These are phyloP conservation scores for Drosophila lini DNA, from an alignment of 1,140 invertebrate species.

Conservation along the genomic window DNA sequence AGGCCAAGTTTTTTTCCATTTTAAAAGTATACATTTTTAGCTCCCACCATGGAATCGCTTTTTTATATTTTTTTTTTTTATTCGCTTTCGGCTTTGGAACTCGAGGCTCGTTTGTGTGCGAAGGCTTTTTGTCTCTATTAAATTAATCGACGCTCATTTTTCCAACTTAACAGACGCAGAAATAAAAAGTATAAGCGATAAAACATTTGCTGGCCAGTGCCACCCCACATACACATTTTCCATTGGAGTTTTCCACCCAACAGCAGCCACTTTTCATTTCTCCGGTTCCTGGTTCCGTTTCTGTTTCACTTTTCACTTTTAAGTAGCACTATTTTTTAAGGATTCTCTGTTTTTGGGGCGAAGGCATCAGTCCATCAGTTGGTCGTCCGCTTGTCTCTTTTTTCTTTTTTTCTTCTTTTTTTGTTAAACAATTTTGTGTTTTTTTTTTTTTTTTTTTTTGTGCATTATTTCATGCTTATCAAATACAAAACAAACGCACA, in stretches of 20 bases:
- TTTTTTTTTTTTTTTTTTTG: constrained; percentile 56
- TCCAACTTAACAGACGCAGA: constrained; percentile 81
- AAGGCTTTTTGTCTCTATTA: constrained; percentile 84
- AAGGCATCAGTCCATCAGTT: constrained; percentile 19
- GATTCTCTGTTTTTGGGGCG: constrained; percentile 72
- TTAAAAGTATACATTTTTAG: constrained; percentile 1
- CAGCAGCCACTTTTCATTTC: constrained; percentile 55
- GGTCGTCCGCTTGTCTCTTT: constrained; percentile 1
- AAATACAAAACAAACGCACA: constrained; percentile 79
- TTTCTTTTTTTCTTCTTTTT: constrained; percentile 7
- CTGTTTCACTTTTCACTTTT: constrained; percentile 66
- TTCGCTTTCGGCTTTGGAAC: constrained; percentile 28
- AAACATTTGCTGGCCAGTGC: constrained; percentile 76
- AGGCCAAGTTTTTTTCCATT: constrained; percentile 9
- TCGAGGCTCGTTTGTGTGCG: constrained; percentile 58
- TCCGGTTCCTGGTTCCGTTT: constrained; percentile 37
- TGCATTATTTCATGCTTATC: constrained; percentile 81
- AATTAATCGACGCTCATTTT: constrained; percentile 84
- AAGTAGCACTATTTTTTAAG: constrained; percentile 84
- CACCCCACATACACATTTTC: constrained; percentile 24
- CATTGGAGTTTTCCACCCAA: constrained; percentile 8
- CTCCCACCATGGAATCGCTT: constrained; percentile 8
- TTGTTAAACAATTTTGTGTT: constrained; percentile 62
- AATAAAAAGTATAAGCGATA: constrained; percentile 82
- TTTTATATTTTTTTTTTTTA: background rate